Evolutionary conservation across 2,113 vertebrate genomes (phyloP).

Genomic region (Indicator maculatus): DNA sequence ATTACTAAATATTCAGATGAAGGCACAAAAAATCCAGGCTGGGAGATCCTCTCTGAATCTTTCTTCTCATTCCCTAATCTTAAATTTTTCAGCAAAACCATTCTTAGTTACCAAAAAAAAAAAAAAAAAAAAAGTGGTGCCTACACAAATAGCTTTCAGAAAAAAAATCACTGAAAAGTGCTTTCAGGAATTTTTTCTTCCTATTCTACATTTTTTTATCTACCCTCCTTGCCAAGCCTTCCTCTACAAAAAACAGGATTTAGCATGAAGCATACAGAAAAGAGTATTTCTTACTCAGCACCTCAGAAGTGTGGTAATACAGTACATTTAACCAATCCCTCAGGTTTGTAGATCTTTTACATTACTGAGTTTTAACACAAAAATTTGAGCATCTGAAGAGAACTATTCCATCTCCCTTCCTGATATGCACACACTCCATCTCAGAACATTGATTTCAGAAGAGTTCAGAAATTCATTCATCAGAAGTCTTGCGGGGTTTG

Average conservation of each 20-base stretch:
- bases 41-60: neutral
- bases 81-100: neutral
- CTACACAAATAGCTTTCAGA: neutral
- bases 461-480: neutral
- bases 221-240: neutral
- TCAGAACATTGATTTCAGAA: neutral
- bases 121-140: neutral
- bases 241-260: neutral
- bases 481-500: neutral
- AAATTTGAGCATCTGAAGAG: slow-evolving; percentile 5
- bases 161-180: neutral
- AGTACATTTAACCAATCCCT: neutral
- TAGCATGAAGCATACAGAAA: neutral
- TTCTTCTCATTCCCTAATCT: neutral
- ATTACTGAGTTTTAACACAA: neutral
- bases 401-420: neutral
- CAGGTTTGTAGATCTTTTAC: neutral
- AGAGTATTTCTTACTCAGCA: neutral
- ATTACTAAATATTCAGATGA: neutral
- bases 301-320: neutral
- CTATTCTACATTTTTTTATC: neutral
- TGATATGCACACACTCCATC: neutral
- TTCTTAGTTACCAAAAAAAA: neutral
- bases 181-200: neutral
- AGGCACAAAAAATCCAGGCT: neutral